Evolutionary conservation across 23 tunicate genomes (phyloP).

Genomic region (Styela clava): DNA sequence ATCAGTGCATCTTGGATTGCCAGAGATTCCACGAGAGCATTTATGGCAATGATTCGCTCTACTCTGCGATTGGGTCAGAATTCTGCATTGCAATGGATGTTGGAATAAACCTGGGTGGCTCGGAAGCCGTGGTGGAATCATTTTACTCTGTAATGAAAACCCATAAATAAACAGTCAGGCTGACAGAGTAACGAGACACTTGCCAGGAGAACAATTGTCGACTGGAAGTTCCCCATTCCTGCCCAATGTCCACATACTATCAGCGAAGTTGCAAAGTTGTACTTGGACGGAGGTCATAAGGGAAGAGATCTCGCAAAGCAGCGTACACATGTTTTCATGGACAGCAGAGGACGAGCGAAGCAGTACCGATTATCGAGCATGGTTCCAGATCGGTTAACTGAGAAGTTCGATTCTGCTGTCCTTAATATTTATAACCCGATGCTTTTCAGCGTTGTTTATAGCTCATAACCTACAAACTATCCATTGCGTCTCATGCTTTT

Average conservation of each 20-base stretch:
- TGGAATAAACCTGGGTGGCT: conserved; percentile 10
- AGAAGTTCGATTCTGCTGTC: too few species aligned
- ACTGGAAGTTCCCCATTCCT: conserved; percentile 24
- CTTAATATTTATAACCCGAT: too few species aligned
- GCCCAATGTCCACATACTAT: conserved; percentile 10
- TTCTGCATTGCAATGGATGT: conserved; percentile 18
- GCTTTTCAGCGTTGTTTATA: too few species aligned
- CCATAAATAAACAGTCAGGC: conserved; percentile 11
- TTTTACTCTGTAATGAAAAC: conserved; percentile 30
- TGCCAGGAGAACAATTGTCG: conserved; percentile 16
- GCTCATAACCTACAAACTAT: too few species aligned
- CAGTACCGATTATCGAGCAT: not conserved
- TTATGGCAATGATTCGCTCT: conserved; percentile 16
- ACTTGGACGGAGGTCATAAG: conserved; percentile 26
- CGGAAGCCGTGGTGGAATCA: conserved; percentile 25
- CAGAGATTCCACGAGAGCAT: conserved; percentile 9
- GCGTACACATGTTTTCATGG: conserved; percentile 17
- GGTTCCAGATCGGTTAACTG: not conserved
- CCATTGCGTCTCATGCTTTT: too few species aligned
- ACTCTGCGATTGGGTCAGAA: conserved; percentile 4
- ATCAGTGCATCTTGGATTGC: not conserved
- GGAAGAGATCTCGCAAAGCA: conserved; percentile 9
- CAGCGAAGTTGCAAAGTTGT: conserved; percentile 1
- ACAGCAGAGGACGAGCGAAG: conserved; percentile 25
- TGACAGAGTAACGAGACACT: conserved; percentile 28